A percentile compares a stretch with the other conserved stretches of the same genome.
These are phyloP conservation scores for Sterrhoptilus dennistouni DNA, from an alignment of 2,113 vertebrate species.

Conservation along the genomic window DNA sequence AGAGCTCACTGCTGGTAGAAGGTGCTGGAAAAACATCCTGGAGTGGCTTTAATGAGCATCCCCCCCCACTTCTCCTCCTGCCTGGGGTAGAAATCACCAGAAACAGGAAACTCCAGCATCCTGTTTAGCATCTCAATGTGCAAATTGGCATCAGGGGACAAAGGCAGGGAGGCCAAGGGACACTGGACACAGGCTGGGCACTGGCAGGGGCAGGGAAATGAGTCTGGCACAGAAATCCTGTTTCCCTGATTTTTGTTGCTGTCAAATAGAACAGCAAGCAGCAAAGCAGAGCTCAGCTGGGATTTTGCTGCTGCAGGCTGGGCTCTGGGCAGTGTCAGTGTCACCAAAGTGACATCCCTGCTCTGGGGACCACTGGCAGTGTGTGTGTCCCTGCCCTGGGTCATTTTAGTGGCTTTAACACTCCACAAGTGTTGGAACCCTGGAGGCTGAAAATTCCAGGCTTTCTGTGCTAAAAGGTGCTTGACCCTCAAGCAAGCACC, in stretches of 20 bases:
- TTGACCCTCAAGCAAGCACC: too few species aligned
- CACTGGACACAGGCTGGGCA: background rate
- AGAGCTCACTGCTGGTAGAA: background rate
- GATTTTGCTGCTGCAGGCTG: background rate
- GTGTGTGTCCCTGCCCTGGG: rapidly evolving
- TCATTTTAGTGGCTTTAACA: rapidly evolving
- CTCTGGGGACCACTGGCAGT: background rate
- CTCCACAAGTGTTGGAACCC: rapidly evolving
- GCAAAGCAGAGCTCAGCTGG: background rate
- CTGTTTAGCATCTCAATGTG: constrained; percentile 13
- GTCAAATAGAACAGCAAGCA: rapidly evolving
- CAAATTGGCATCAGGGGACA: background rate
- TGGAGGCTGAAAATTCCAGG: too few species aligned
- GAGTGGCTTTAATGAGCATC: background rate
- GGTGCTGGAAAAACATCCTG: background rate
- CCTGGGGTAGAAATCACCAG: background rate
- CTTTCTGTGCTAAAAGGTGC: too few species aligned
- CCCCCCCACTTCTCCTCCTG: background rate
- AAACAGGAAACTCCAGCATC: constrained; percentile 44
- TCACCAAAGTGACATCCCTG: background rate
- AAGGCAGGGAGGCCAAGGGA: background rate
- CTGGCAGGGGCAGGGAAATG: background rate
- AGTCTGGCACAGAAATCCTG: background rate
- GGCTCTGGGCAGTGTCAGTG: background rate
- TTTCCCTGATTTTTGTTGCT: background rate